Evolutionary conservation across 2,113 vertebrate genomes (phyloP).

Genomic region (Oncorhynchus tshawytscha): DNA sequence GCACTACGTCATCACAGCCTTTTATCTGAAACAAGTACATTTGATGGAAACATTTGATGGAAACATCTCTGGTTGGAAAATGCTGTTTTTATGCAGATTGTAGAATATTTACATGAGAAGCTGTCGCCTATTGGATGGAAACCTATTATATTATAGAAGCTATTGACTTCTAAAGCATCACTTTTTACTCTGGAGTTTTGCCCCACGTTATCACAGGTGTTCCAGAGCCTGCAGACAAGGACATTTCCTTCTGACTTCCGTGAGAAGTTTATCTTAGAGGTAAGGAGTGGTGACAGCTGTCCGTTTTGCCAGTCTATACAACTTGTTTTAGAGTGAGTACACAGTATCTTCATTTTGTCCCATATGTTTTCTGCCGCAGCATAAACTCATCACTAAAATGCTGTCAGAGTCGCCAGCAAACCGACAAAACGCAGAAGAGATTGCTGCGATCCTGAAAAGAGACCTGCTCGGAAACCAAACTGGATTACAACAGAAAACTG

Average conservation of each 20-base stretch:
- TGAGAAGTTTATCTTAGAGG: constrained; percentile 1
- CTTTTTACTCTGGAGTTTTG: neutral
- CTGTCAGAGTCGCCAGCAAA: constrained; percentile 10
- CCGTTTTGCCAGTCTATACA: neutral
- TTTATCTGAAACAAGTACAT: no score
- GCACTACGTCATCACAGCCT: no score
- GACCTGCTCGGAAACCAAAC: neutral
- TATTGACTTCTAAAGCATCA: neutral
- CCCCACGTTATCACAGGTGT: constrained; percentile 16
- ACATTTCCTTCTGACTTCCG: constrained; percentile 23
- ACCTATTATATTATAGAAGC: no score
- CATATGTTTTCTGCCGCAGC: constrained; percentile 9
- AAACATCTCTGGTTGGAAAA: no score
- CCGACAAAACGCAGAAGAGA: constrained; percentile 13
- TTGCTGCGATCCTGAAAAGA: neutral
- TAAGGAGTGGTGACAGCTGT: neutral
- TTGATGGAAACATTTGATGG: no score
- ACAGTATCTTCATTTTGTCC: neutral
- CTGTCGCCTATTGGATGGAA: no score
- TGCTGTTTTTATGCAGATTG: no score
- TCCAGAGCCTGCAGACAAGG: neutral
- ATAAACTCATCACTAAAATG: constrained; percentile 27
- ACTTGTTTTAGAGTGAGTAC: neutral
- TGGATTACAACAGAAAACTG: neutral
- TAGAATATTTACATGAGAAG: no score